Base-by-base conservation (phyloP, 2,797 vertebrate species). In the Coregonus suidteri region DNA sequence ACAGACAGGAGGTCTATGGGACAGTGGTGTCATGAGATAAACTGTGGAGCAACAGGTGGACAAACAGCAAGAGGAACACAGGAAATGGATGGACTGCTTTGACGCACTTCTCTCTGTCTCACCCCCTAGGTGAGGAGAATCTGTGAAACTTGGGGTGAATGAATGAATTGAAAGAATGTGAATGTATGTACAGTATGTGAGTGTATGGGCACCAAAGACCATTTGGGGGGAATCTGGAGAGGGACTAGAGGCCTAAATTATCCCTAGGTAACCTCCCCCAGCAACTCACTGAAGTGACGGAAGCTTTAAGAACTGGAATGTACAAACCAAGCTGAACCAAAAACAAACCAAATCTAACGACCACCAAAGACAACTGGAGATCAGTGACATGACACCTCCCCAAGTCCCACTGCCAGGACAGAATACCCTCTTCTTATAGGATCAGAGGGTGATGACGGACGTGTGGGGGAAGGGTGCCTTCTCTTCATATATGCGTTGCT, bases 341-440 rank as follows among this genome's bases (percentile, higher is more conserved):
- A 92, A 88, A 81, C 31, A 71, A 71, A 73, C 47, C 52, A 76
- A 71, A 76, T 70, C 80, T 87, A 91, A 91, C 86, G 86, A 92
- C 90, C 91, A 91, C 93, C 93, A 94, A 95, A 95, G 93, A 95
- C 88, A 92, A 92, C 89, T 83, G 90, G 88, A 91, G 86, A 91
- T 83, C 87, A 88, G 87, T 87, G 81, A 89, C 73, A 78, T 75
- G 79, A 87, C 85, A 86, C 82, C 83, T 77, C 84, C 84, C 47
- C 16, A 76, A 62, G 37, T 34, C 64, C 53, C 79, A 72, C 71
- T 31, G 62, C 9, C 53, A 79, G 84, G 87, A 90, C 88, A 82
- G 75, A 74, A 78, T 71, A 77, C 81, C 81, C 82, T 85, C 81
- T 74, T 79, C 81, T 84, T 84, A 86, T 83, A 88, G 80, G 84